Base-by-base conservation (phyloP, 2,888 invertebrate species). In the Papilio gigon region DNA sequence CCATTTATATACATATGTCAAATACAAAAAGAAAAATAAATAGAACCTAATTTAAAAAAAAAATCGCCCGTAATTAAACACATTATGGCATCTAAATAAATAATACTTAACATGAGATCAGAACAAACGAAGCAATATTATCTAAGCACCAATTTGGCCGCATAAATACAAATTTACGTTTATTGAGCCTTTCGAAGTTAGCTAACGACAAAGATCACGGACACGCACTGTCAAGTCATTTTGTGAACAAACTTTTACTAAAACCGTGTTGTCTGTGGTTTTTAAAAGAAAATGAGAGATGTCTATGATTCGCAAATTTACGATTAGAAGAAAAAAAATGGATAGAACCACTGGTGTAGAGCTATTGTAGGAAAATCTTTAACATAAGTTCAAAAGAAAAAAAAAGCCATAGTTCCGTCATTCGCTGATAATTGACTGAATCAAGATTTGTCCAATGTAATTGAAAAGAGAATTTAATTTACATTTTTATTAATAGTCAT, bases 21-120 rank as follows among this genome's bases (percentile, higher is more conserved):
- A 80, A 77, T 80, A 84, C 75, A 75, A 75, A n/a, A 77, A 80
- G 77, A 77, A 67, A 73, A 86, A 86, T 85, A 88, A 87, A 86
- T 84, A 84, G 78, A 17, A 80, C 78, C 80, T 86, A 84, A 82
- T 78, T 76, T n/a, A 77, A 83, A 81, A 84, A 86, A 77, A 83
- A 82, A 84, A 85, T 88, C 88, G 87, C 84, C 86, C 79, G 79
- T 78, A 75, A 78, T 85, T 80, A 85, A 82, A 83, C 80, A 83
- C 86, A 85, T 86, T 90, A 91, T 92, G 92, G 91, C 91, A 90
- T 88, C 89, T 89, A 89, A 87, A 90, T 90, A 91, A 90, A 90
- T 90, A 91, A 91, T 92, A 91, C 89, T 91, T 87, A 82, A 84
- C 83, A 88, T 91, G 91, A 92, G 91, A 92, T 92, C 91, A 89